Base-by-base conservation (phyloP, 2,113 vertebrate species). In the Tachycineta bicolor region DNA sequence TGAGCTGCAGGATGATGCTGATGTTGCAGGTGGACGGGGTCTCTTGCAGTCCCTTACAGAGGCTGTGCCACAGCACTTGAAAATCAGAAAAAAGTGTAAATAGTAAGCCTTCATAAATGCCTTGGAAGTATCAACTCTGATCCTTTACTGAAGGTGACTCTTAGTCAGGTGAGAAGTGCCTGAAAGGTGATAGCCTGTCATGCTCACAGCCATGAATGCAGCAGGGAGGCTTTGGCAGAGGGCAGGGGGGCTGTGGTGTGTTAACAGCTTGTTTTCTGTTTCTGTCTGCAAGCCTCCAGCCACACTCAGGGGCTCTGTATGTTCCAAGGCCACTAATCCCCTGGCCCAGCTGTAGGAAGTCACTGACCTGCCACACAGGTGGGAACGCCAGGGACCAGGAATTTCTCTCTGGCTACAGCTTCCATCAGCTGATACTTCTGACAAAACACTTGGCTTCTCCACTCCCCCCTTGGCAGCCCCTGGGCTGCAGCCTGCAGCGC, bases 391-490 rank as follows among this genome's bases (percentile, higher is more conserved):
- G 89, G 79, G 78, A 73, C 65, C 87, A 68, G 80, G 89, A 92
- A 88, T 96, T 65, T 55, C 80, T 94, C 92, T 59, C 87, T 95
- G 89, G 86, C 96, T 77, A 28, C 47, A 17, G 55, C 95, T 83
- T 53, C 97, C 87, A 91, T 92, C 83, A 93, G 95, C 96, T 95
- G 97, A 97, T 94, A 43, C 56, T 56, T 94, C 95, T 95, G 95
- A 97, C 97, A 97, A 96, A 85, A 95, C 94, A 87, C 89, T 87
- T 96, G 88, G 96, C 97, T 97, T 29, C 97, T 95, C 93, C 95
- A 94, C 97, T 96, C 89, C 94, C 78, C 87, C 76, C 85, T 90
- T 76, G 93, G 87, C 95, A 94, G 78, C 83, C 81, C 81, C 80
- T 96, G 96, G 95, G 97, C 97, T 91, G 93, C 83, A 97, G 97